Base-by-base conservation (phyloP, 2,113 vertebrate species). In the Pollachius pollachius region DNA sequence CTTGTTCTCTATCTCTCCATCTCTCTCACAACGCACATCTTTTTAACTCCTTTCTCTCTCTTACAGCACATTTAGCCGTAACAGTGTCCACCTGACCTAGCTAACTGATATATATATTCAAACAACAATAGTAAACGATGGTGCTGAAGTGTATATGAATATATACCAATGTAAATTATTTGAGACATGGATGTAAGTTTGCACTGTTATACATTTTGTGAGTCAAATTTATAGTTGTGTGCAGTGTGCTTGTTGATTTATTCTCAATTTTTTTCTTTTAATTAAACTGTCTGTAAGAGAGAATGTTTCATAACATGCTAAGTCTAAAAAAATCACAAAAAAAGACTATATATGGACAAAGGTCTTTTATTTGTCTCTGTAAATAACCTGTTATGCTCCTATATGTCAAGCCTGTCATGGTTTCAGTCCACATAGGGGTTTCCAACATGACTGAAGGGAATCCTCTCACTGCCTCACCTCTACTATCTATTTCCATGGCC, bases 51-150 rank as follows among this genome's bases (percentile, higher is more conserved):
- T 19, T 75, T 65, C n/a, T n/a, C 69, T 73, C 17, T 52, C 18
- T 17, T 11, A 1, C 61, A 75, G 23, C 69, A 85, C 82, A 86
- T 82, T 71, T 65, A 82, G 68, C 67, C 78, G 76, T 80, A 73
- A 78, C 79, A 82, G 76, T 67, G 72, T 87, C 81, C 81, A 76
- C 78, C 58, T 78, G 70, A 75, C 82, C 76, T 80, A 83, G 76
- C 83, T 87, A 76, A 84, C 76, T 81, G 79, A 81, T 78, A 88
- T 89, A 88, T 89, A 84, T 91, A 90, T 89, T 88, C 82, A 80
- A 80, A 89, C 78, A 83, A 91, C 78, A 88, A 91, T 91, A 90
- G 86, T 86, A 83, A 89, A 91, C 81, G 82, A 92, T 92, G 92
- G 92, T 94, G 92, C 92, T 94, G 84, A 92, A 80, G 77, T 91